Evolutionary conservation across 1,140 invertebrate genomes (phyloP), one percentile per base, ranked within the genome.

Genomic region (Sesamia nonagrioides): DNA sequence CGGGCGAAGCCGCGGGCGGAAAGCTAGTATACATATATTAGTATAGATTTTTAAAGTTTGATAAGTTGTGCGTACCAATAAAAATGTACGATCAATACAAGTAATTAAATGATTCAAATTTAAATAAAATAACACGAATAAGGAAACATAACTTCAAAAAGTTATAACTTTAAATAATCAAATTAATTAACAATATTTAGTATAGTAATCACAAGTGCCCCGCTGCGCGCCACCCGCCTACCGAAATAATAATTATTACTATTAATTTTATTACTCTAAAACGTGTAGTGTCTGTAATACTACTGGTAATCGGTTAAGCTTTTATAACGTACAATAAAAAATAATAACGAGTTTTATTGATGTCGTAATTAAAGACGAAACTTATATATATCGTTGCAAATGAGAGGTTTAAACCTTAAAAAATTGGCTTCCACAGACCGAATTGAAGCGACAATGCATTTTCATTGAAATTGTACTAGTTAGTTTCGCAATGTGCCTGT

Each of bases 171-270:
- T 8, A 40, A 40, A 50, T 50, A 50, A 50, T 50, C 45, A 50
- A 50, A 50, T 50, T 50, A 50, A 50, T 50, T 50, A 50, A 50
- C 45, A 50, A 50, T 50, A 50, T 50, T 50, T 50, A 50, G n/a
- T 50, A n/a, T 4, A 45, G 0, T n/a, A 4, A 50, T 5, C 3
- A 5, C 15, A n/a, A 50, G 45, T n/a, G n/a, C 15, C 45, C 45
- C 45, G 45, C 45, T n/a, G 45, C 15, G 45, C 45, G 45, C 45
- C 45, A 50, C 45, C 45, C 45, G 45, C 15, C 45, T 50, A 50
- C 45, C 45, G 45, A 50, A 50, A 50, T 50, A 50, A 50, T 50
- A 50, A 50, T 50, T 50, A 50, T n/a, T 50, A 50, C 45, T 50
- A 50, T 50, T 50, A 50, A 50, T 50, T 50, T 50, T 50, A 50